Conservation (phyloP, 1,140 invertebrate genomes). For the Nephotettix cincticeps region DNA sequence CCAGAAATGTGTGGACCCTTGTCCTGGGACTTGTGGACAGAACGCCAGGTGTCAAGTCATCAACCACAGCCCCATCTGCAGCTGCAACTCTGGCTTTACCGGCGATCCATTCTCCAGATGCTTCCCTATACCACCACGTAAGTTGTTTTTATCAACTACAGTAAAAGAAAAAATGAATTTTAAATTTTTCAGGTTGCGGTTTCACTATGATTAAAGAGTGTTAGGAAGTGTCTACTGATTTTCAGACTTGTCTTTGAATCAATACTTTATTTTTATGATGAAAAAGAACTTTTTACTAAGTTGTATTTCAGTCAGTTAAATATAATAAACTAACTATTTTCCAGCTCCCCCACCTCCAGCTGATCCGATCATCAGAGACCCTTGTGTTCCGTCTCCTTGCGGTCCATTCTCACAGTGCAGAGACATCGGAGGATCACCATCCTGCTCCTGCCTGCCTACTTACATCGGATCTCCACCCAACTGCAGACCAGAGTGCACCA, state of each 20-base stretch:
- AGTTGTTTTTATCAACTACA: no score
- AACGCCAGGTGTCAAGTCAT: slow-evolving; percentile 50
- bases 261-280: no score
- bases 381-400: slow-evolving; percentile 54
- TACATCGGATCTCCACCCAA: slow-evolving; percentile 49
- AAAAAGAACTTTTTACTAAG: no score
- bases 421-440: slow-evolving; percentile 45
- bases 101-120: slow-evolving; percentile 42
- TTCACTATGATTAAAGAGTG: no score
- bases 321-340: no score
- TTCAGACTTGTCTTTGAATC: no score
- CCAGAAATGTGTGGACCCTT: slow-evolving; percentile 58
- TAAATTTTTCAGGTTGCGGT: no score
- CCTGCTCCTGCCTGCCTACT: slow-evolving; percentile 48
- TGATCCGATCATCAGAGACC: slow-evolving; percentile 43
- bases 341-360: slow-evolving; percentile 30
- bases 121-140: slow-evolving; percentile 48
- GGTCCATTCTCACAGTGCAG: slow-evolving; percentile 55
- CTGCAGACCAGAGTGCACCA: slow-evolving; percentile 52
- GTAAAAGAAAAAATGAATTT: no score
- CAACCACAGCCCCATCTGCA: slow-evolving; percentile 51
- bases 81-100: slow-evolving; percentile 45
- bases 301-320: not conserved
- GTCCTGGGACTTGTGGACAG: slow-evolving; percentile 57
- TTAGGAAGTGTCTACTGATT: no score